phyloP scores from a whole-genome alignment of 37 sponge, comb jelly and placozoan genomes.

The Petrosia ficiformis region DNA sequence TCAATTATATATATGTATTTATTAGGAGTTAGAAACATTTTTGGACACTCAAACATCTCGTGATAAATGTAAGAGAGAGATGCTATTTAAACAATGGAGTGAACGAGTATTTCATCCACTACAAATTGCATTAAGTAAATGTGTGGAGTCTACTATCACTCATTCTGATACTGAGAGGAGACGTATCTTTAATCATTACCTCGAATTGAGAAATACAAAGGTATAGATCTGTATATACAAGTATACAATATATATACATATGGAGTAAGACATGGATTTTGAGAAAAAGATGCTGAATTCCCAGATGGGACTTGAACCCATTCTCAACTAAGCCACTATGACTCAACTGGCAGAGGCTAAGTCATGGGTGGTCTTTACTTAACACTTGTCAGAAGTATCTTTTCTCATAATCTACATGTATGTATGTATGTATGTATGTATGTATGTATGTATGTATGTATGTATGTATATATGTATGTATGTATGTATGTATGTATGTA shows the following conservation, averaged over 20 bases:
- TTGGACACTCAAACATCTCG: slow-evolving; percentile 8
- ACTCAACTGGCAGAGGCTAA: background rate
- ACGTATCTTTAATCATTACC: slow-evolving; percentile 50
- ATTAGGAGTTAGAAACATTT: slow-evolving; percentile 62
- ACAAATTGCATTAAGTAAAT: background rate
- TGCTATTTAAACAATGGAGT: slow-evolving; percentile 76
- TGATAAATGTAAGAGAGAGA: slow-evolving; percentile 52
- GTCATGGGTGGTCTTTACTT: too few relatives aligned
- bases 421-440: too few relatives aligned
- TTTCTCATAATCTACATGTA: too few relatives aligned
- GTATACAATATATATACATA: background rate
- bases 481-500: too few relatives aligned
- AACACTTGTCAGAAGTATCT: too few relatives aligned
- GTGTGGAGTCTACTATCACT: background rate
- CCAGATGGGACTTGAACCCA: background rate
- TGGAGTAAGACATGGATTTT: background rate
- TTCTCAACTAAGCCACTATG: background rate
- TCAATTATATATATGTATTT: background rate
- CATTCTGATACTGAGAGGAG: slow-evolving; percentile 30
- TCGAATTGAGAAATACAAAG: slow-evolving; percentile 47
- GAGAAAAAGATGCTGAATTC: background rate
- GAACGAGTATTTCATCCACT: slow-evolving; percentile 62
- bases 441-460: too few relatives aligned
- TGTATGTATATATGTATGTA: too few relatives aligned
- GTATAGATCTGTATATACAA: background rate